These are phyloP conservation scores for Ameiurus melas DNA, from an alignment of 2,113 vertebrate genomes.

Conservation along the genomic window DNA sequence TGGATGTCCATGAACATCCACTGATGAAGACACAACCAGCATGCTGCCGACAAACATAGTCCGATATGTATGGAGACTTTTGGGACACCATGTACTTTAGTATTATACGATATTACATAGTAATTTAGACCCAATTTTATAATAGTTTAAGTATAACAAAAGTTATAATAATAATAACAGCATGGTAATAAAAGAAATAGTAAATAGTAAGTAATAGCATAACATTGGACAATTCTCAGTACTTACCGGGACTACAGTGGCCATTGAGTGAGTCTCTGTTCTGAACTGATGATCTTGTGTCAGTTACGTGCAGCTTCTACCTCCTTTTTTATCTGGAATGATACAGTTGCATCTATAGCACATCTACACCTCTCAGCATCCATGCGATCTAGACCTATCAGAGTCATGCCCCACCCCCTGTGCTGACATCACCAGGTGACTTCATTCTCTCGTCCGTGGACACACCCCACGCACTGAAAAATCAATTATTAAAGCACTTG, in stretches of 20 bases:
- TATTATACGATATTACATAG: neutral
- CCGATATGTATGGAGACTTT: no score
- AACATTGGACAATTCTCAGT: neutral
- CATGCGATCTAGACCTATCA: slow-evolving; percentile 53
- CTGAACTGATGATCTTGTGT: slow-evolving; percentile 4
- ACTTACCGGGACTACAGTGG: slow-evolving; percentile 74
- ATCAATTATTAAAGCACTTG: slow-evolving; percentile 60
- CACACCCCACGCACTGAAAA: slow-evolving; percentile 42
- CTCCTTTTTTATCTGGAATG: slow-evolving; percentile 17
- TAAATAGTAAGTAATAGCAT: neutral
- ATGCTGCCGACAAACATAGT: no score
- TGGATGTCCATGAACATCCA: no score
- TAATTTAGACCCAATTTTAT: neutral
- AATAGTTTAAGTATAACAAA: neutral
- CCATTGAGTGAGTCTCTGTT: slow-evolving; percentile 59
- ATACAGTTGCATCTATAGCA: slow-evolving; percentile 15
- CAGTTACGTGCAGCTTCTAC: neutral
- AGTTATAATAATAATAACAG: neutral
- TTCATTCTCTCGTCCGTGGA: slow-evolving; percentile 42
- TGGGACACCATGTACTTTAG: no score
- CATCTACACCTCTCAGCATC: slow-evolving; percentile 44
- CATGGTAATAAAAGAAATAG: neutral
- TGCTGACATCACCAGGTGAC: slow-evolving; percentile 54
- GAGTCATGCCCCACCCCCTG: slow-evolving; percentile 44
- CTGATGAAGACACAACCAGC: no score